A percentile compares a stretch with the other conserved stretches of the same genome.
Conservation (phyloP, 2,113 vertebrate species). For the Clarias gariepinus region DNA sequence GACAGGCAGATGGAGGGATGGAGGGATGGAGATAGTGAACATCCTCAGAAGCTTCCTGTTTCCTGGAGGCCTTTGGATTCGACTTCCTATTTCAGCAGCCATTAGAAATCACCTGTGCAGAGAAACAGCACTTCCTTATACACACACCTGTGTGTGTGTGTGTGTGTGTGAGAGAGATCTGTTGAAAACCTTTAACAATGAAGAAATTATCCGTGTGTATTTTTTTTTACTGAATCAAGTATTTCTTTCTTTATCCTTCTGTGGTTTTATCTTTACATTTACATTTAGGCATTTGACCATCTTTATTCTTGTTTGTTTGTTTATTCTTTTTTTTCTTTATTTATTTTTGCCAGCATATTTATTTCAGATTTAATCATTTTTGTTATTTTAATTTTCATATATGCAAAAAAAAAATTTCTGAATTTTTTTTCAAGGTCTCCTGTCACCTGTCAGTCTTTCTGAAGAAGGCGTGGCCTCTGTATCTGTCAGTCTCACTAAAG, state of each 20-base stretch:
- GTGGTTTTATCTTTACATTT: not conserved
- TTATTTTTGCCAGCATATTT: not conserved
- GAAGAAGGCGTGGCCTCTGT: not conserved
- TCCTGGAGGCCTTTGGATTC: conserved; percentile 58
- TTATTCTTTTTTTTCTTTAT: not conserved
- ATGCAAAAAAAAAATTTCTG: not conserved
- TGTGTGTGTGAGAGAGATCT: not conserved
- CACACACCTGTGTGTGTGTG: not conserved
- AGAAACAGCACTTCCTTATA: conserved; percentile 11
- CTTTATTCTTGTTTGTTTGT: not conserved
- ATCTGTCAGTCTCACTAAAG: not conserved
- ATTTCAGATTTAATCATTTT: not conserved
- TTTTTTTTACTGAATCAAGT: not conserved
- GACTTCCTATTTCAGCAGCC: conserved; percentile 59
- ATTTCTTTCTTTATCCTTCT: not conserved
- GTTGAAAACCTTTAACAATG: not conserved
- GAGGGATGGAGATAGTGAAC: conserved; percentile 23
- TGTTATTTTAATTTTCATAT: not conserved
- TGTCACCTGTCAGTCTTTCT: not conserved
- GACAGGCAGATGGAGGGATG: not conserved
- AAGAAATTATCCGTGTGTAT: not conserved
- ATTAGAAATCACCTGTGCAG: conserved; percentile 56
- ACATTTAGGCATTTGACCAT: too few species aligned
- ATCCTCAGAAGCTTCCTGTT: conserved; percentile 65
- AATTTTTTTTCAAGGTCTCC: not conserved